A percentile compares a stretch with the other conserved stretches of the same genome.
Conservation (phyloP, 2,888 invertebrate species). For the Drosophila paramelanica region DNA sequence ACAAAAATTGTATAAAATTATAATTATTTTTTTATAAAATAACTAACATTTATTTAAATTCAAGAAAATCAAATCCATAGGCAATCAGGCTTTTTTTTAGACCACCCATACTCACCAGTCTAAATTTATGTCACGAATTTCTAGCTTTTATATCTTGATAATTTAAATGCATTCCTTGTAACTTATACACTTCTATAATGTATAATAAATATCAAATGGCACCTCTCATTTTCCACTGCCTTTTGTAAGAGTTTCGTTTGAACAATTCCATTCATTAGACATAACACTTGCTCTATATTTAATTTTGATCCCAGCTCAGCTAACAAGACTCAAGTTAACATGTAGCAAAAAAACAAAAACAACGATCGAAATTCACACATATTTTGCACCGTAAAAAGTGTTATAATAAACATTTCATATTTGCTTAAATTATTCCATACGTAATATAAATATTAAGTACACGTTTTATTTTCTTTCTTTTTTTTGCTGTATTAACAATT, state of each 20-base stretch:
- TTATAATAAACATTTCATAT: slow-evolving; percentile 16
- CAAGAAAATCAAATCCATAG: background rate
- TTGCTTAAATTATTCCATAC: slow-evolving; percentile 21
- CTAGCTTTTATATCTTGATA: background rate
- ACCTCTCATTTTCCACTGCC: background rate
- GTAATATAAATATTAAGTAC: slow-evolving; percentile 1
- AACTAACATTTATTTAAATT: no score
- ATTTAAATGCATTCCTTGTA: background rate
- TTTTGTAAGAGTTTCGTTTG: slow-evolving; percentile 1
- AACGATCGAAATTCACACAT: slow-evolving; percentile 28
- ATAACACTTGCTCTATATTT: background rate
- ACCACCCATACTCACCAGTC: background rate
- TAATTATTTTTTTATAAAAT: no score
- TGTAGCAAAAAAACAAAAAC: slow-evolving; percentile 1
- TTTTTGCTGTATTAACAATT: slow-evolving; percentile 26
- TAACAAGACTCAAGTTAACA: slow-evolving; percentile 26
- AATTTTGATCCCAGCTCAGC: background rate
- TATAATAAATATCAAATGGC: background rate
- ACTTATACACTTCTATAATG: background rate
- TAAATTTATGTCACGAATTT: background rate
- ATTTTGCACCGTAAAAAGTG: slow-evolving; percentile 13
- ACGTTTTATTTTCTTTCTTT: background rate
- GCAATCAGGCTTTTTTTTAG: background rate
- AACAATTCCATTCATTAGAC: slow-evolving; percentile 15
- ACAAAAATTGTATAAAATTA: no score